Evolutionary conservation across 2,888 invertebrate genomes (phyloP), one percentile per base, ranked within the genome.

Genomic region (Drosophila borealis): DNA sequence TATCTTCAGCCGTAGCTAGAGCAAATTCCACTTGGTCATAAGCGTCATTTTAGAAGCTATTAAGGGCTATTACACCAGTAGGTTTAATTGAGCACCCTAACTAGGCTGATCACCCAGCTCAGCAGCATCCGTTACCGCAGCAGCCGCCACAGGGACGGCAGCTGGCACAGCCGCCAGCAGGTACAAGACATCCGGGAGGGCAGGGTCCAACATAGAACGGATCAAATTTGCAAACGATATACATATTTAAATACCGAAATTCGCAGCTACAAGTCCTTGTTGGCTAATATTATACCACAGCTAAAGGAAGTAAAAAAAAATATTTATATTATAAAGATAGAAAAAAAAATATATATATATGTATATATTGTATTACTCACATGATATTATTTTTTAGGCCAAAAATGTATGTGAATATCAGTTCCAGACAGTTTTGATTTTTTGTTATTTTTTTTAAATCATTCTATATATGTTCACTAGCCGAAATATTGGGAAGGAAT

Each of bases 121-220:
- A 55, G 17, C 55, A 45, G 11, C 55, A 45, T 11, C 44, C 10
- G 13, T 29, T 14, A 4, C 36, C 14, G 9, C 55, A 55, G 3
- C 74, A 61, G 0, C 74, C 59, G 4, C 75, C 64, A 2, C 71
- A 76, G 0, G 41, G 13, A 6, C 67, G 17, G 19, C 73, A 73
- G 3, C 62, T 45, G 8, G 62, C 45, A 19, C 77, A 29, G 2
- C 59, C 17, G 10, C 63, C 45, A 25, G 80, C 46, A 3, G 75
- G 74, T 17, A 64, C 61, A 11, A 76, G 42, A 17, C 66, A 57
- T 10, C 83, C 80, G 4, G 83, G 86, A 0, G 83, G 83, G 41
- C 83, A 83, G 25, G 88, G 83, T 37, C 83, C 83, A 9, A 83
- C 55, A 34, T 85, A 83, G 64, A 88, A 83, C 1, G 83, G 83